Conservation (phyloP, 2,888 invertebrate genomes). For the Cantharis nigra region DNA sequence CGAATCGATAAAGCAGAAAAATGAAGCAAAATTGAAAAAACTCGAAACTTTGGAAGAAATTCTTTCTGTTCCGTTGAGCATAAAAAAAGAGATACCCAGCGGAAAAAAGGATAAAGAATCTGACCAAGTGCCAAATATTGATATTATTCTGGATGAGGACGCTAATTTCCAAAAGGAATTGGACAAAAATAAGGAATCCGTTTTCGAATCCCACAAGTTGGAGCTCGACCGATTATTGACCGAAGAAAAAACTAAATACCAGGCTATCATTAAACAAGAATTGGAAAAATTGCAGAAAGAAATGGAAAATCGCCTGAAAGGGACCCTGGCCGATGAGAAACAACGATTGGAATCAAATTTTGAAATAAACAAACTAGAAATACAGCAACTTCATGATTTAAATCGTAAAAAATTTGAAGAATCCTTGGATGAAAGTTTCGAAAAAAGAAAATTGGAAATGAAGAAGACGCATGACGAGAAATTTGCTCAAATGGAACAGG, state of each 20-base stretch:
- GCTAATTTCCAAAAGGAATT: slow-evolving; percentile 50
- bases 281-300: slow-evolving; percentile 60
- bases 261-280: slow-evolving; percentile 49
- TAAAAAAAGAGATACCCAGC: background rate
- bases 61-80: background rate
- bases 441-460: slow-evolving; percentile 52
- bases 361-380: slow-evolving; percentile 57
- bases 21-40: background rate
- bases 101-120: background rate
- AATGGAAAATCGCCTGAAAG: slow-evolving; percentile 56
- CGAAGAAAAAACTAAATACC: slow-evolving; percentile 48
- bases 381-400: slow-evolving; percentile 42
- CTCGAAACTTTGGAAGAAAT: background rate
- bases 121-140: background rate
- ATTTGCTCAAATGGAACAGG: slow-evolving; percentile 60
- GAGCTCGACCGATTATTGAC: slow-evolving; percentile 61
- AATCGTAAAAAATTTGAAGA: slow-evolving; percentile 51
- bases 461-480: slow-evolving; percentile 59
- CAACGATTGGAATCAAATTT: slow-evolving; percentile 55
- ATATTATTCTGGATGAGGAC: slow-evolving; percentile 34
- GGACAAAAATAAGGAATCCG: slow-evolving; percentile 48
- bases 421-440: slow-evolving; percentile 45
- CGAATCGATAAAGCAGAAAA: slow-evolving; percentile 52
- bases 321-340: slow-evolving; percentile 47
- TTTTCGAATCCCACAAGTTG: slow-evolving; percentile 53